Evolutionary conservation across 1,140 invertebrate genomes (phyloP).

Genomic region (Dendroctonus valens): DNA sequence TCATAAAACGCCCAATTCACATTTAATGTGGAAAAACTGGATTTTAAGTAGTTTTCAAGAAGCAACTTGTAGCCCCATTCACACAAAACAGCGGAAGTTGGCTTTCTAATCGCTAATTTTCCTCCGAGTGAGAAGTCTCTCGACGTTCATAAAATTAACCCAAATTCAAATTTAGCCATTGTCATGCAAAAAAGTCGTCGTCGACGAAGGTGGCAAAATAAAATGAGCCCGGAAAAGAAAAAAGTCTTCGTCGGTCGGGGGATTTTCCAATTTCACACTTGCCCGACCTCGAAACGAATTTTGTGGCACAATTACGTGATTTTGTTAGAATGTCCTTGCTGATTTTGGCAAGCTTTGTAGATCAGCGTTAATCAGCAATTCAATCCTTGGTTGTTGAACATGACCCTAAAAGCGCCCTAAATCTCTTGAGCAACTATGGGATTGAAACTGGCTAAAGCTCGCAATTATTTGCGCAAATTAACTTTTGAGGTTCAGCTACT

Average conservation of each 20-base stretch:
- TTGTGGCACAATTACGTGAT: constrained; percentile 23
- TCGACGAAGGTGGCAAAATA: constrained; percentile 26
- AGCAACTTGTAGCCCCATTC: neutral
- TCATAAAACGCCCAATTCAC: no score
- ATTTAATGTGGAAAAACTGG: neutral
- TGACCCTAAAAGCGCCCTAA: no score
- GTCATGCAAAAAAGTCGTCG: constrained; percentile 31
- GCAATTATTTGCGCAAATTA: no score
- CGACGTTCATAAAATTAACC: constrained; percentile 21
- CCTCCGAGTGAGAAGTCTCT: neutral
- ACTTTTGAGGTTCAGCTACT: no score
- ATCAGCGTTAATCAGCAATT: no score
- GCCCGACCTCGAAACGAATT: constrained; percentile 10
- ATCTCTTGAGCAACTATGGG: no score
- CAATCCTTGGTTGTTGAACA: no score
- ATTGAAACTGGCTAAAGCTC: no score
- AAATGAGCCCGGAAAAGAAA: constrained; percentile 23
- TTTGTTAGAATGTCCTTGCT: constrained; percentile 2
- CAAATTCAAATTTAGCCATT: constrained; percentile 32
- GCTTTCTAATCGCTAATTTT: neutral
- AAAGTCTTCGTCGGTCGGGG: constrained; percentile 24
- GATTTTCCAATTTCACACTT: constrained; percentile 31
- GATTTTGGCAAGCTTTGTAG: no score
- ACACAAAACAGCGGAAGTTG: no score
- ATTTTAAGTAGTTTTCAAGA: neutral